These are phyloP conservation scores for Indicator indicator DNA, from an alignment of 2,113 vertebrate genomes.

Conservation along the genomic window DNA sequence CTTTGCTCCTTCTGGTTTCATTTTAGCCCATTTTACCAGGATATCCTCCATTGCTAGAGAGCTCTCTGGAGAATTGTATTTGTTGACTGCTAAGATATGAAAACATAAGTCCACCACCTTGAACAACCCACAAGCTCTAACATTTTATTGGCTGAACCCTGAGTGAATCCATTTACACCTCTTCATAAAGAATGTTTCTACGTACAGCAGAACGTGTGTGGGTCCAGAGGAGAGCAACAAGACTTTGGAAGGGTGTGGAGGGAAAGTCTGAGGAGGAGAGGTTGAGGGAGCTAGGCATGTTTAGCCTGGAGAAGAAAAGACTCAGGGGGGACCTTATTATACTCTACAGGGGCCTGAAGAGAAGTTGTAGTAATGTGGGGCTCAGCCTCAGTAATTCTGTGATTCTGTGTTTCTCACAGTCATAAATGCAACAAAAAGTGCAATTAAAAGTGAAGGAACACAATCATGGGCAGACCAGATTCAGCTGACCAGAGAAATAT, in stretches of 20 bases:
- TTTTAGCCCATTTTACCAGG: constrained; percentile 5
- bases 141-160: neutral
- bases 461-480: neutral
- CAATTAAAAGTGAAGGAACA: neutral
- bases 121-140: neutral
- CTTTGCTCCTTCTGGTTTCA: neutral
- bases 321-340: no score
- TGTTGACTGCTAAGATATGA: neutral
- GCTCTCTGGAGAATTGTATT: neutral
- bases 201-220: neutral
- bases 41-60: neutral
- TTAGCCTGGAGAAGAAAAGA: no score
- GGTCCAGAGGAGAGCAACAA: no score
- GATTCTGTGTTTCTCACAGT: neutral
- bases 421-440: neutral
- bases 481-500: neutral
- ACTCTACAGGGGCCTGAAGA: no score
- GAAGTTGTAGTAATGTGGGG: no score
- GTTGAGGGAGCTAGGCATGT: no score
- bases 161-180: neutral
- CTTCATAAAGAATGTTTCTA: neutral
- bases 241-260: no score
- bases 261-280: no score
- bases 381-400: no score
- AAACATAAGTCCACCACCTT: neutral